These are phyloP conservation scores for fruit fly (Drosophila melanogaster) DNA, from an alignment of 1,140 invertebrate genomes.

Conservation along the genomic window DNA sequence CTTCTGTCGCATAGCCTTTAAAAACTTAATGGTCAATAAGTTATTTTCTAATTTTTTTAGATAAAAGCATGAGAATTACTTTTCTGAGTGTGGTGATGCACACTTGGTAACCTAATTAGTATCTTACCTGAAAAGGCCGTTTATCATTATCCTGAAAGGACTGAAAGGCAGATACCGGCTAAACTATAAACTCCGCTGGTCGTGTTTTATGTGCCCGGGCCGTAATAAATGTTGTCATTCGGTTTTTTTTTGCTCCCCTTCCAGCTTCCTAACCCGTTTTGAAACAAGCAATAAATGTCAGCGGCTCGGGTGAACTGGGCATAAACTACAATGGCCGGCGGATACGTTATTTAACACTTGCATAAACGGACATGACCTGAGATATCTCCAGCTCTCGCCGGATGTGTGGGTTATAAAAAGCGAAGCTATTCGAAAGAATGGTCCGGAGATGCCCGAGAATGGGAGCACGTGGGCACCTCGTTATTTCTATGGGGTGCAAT, in stretches of 20 bases:
- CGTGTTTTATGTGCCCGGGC: conserved; percentile 41
- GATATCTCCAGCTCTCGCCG: conserved; percentile 4
- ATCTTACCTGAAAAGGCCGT: not conserved
- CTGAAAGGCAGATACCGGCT: not conserved
- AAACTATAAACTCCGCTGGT: conserved; percentile 13
- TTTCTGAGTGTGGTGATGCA: not conserved
- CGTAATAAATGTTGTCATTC: conserved; percentile 52
- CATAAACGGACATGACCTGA: conserved; percentile 38
- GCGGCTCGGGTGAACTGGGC: conserved; percentile 17
- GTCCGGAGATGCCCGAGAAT: conserved; percentile 11
- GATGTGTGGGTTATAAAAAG: conserved; percentile 30
- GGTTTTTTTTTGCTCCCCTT: conserved; percentile 12
- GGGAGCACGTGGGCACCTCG: conserved; percentile 39
- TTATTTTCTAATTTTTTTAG: not conserved
- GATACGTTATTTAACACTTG: conserved; percentile 75
- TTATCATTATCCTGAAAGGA: conserved; percentile 27
- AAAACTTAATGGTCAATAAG: too few relatives aligned
- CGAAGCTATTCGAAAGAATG: conserved; percentile 23
- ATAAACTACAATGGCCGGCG: conserved; percentile 55
- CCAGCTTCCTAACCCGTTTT: conserved; percentile 30
- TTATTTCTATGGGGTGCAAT: conserved; percentile 47
- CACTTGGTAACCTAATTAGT: conserved; percentile 27
- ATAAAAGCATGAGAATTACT: not conserved
- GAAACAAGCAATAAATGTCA: conserved; percentile 75
- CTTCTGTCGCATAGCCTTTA: too few relatives aligned